Evolutionary conservation across 2,797 vertebrate species (phyloP), one percentile per base, ranked within the genome.

Genomic region (Nyctalus aviator): DNA sequence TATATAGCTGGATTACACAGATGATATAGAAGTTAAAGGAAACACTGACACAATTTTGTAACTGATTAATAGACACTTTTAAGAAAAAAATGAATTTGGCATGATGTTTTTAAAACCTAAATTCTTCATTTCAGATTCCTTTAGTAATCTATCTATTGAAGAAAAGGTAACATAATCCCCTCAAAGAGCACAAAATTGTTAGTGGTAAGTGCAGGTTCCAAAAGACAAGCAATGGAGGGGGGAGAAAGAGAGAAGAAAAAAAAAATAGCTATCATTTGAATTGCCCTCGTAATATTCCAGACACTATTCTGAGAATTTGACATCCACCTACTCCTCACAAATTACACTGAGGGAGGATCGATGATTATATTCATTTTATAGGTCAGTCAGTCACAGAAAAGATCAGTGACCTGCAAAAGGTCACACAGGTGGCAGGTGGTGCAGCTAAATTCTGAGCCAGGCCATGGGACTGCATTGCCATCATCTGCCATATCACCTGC

Each of bases 21-120:
- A 57, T 32, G 30, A 44, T 18, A 68, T 0, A 75, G 57, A 73
- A 41, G 41, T 78, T 86, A 72, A 76, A 77, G 57, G 64, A 81
- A 62, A 78, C 35, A 64, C 5, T 30, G 17, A 23, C 14, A 72
- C 48, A 64, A 23, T 21, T 92, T 92, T 78, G 23, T 57, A 88
- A 62, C n/a, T 57, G 6, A 46, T 77, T 64, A 94, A 82, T 7
- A 91, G 81, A 66, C 7, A 76, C 3, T 66, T 85, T 85, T 82
- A 23, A 90, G 88, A 82, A 48, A 76, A 82, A 64, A 35, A 7
- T 14, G 13, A 90, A 76, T 79, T 71, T 55, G 73, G 46, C 46
- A 32, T 21, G 30, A 92, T 73, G 55, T 44, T 93, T 94, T 91
- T 69, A 76, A 90, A 86, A 62, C 12, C 44, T 93, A 41, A 77